Percentiles rank a stretch among this genome's conserved stretches.
phyloP scores from a whole-genome alignment of 2,888 invertebrate genomes.

The Hipparchia sbordonii region DNA sequence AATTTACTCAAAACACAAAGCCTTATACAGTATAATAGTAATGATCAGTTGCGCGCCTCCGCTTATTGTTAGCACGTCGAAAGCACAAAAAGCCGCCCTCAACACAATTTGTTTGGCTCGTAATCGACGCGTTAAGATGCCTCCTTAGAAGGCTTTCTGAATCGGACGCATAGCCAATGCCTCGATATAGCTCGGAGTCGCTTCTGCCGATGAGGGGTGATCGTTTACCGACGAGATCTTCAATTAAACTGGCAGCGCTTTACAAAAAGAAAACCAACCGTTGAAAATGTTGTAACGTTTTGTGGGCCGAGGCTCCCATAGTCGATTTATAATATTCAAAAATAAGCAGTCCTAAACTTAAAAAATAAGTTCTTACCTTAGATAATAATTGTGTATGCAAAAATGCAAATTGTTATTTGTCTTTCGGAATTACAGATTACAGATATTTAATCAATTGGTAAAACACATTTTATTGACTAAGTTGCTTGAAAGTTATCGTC shows the following conservation, averaged over 20 bases:
- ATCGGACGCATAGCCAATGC: constrained; percentile 57
- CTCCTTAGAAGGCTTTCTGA: constrained; percentile 61
- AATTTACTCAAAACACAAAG: constrained; percentile 83
- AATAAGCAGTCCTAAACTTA: too few relatives aligned
- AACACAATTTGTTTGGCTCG: constrained; percentile 75
- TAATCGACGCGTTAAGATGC: constrained; percentile 69
- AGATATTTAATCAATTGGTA: too few relatives aligned
- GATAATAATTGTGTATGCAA: too few relatives aligned
- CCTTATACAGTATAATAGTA: constrained; percentile 80
- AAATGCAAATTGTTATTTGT: too few relatives aligned
- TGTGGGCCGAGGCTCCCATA: constrained; percentile 57
- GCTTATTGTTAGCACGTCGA: constrained; percentile 78
- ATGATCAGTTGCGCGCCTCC: constrained; percentile 77
- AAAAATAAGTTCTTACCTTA: constrained; percentile 58
- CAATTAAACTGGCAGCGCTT: constrained; percentile 71
- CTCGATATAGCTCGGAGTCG: constrained; percentile 63
- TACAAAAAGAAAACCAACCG: constrained; percentile 72
- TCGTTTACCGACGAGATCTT: constrained; percentile 70
- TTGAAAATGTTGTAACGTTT: constrained; percentile 75
- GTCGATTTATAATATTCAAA: too few relatives aligned
- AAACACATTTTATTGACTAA: too few relatives aligned
- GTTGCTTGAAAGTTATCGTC: too few relatives aligned
- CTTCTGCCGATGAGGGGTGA: constrained; percentile 72
- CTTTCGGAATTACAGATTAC: too few relatives aligned
- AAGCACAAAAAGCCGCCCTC: constrained; percentile 72